Conservation (phyloP, 2,888 invertebrate genomes). For the Eupeodes latifasciatus region DNA sequence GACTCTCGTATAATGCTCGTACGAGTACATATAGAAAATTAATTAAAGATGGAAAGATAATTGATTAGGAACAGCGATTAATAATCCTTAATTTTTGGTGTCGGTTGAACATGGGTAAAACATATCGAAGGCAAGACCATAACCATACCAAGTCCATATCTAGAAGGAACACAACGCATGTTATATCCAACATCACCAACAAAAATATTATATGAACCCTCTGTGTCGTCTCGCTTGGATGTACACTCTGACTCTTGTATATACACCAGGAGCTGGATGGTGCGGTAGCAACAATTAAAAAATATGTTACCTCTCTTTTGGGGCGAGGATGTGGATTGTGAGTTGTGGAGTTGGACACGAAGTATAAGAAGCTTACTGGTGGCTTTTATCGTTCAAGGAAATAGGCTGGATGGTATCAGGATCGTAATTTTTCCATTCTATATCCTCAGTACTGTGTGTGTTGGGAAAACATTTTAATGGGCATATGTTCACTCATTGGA, state of each 20-base stretch:
- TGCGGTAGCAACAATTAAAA: constrained; percentile 65
- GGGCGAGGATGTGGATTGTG: neutral
- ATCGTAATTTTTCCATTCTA: constrained; percentile 64
- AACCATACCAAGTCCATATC: neutral
- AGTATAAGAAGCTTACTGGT: constrained; percentile 13
- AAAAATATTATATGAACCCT: neutral
- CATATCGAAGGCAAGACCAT: constrained; percentile 27
- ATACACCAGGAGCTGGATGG: constrained; percentile 47
- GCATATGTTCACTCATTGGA: constrained; percentile 41
- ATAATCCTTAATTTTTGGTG: constrained; percentile 81
- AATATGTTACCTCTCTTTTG: constrained; percentile 29
- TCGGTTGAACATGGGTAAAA: constrained; percentile 58
- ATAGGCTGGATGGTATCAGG: constrained; percentile 75
- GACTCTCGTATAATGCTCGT: neutral
- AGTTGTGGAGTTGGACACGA: neutral
- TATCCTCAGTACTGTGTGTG: neutral
- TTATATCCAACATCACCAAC: neutral
- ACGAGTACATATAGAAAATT: constrained; percentile 83
- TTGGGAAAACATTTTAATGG: constrained; percentile 56
- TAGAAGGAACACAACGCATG: neutral
- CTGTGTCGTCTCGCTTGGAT: too few species aligned
- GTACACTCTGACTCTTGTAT: too few species aligned
- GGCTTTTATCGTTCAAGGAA: constrained; percentile 73
- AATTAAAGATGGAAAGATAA: constrained; percentile 85
- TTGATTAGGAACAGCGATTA: constrained; percentile 84